phyloP scores from a whole-genome alignment of 2,888 invertebrate species.

The Mythimna impura region DNA sequence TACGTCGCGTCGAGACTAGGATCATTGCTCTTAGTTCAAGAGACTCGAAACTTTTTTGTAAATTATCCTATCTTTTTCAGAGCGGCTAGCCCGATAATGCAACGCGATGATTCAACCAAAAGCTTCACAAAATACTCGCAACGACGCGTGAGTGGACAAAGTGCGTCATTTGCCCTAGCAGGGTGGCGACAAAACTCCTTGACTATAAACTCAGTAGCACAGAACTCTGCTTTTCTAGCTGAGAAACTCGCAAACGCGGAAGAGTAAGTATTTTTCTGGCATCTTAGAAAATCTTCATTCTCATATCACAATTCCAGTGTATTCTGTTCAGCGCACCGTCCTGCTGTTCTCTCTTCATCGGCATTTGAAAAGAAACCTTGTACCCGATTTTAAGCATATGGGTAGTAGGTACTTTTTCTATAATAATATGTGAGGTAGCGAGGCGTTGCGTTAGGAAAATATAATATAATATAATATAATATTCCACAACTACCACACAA shows the following conservation, averaged over 20 bases:
- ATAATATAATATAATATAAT: too few relatives aligned
- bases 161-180: slow-evolving; percentile 64
- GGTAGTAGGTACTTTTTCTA: too few relatives aligned
- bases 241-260: slow-evolving; percentile 77
- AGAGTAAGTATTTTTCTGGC: slow-evolving; percentile 68
- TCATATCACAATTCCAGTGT: not conserved
- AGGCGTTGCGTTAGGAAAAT: too few relatives aligned
- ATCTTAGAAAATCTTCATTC: not conserved
- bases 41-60: too few relatives aligned
- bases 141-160: slow-evolving; percentile 66
- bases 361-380: too few relatives aligned
- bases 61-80: slow-evolving; percentile 69
- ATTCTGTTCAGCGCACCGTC: not conserved
- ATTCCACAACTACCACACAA: too few relatives aligned
- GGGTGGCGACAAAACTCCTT: slow-evolving; percentile 82
- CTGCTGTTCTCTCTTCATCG: too few relatives aligned
- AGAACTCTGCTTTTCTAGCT: slow-evolving; percentile 74
- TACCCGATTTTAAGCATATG: too few relatives aligned
- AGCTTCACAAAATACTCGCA: slow-evolving; percentile 72
- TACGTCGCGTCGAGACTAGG: too few relatives aligned
- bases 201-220: slow-evolving; percentile 81
- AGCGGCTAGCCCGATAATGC: slow-evolving; percentile 85
- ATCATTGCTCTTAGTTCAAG: too few relatives aligned
- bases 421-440: too few relatives aligned
- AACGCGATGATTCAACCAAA: slow-evolving; percentile 85